Evolutionary conservation across 2,888 invertebrate species (phyloP).

Genomic region (Lypha dubia): DNA sequence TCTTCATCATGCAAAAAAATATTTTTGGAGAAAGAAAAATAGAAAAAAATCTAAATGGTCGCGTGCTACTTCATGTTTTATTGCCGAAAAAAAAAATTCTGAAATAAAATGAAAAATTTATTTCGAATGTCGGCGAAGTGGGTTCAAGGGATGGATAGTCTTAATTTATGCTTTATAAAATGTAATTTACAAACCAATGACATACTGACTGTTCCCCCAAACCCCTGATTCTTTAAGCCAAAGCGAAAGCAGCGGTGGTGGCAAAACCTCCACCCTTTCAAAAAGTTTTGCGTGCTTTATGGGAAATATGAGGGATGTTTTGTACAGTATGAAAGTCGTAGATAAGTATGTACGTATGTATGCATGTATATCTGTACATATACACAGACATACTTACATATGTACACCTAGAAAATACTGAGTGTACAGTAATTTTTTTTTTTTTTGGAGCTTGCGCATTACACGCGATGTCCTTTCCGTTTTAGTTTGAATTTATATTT

Average conservation of each 20-base stretch:
- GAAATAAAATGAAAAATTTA: constrained; percentile 38
- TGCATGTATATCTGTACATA: not conserved
- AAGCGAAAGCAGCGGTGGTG: not conserved
- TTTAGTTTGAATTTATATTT: constrained; percentile 62
- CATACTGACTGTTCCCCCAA: constrained; percentile 64
- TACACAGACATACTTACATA: too few relatives aligned
- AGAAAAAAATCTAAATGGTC: constrained; percentile 65
- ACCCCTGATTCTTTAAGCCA: not conserved
- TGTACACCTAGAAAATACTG: too few relatives aligned
- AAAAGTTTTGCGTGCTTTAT: constrained; percentile 61
- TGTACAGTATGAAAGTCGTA: constrained; percentile 2
- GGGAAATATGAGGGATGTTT: constrained; percentile 62
- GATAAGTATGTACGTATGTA: not conserved
- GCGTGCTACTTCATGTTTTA: constrained; percentile 69
- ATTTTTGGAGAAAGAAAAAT: constrained; percentile 20
- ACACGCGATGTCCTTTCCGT: constrained; percentile 82
- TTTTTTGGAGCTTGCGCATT: constrained; percentile 76
- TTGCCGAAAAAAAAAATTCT: constrained; percentile 48
- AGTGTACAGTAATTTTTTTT: constrained; percentile 60
- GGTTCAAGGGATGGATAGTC: constrained; percentile 36
- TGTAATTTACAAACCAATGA: constrained; percentile 71
- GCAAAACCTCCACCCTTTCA: not conserved
- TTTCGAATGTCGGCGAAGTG: not conserved
- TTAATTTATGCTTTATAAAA: constrained; percentile 44
- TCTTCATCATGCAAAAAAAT: too few relatives aligned